These are phyloP conservation scores for Osmerus mordax DNA, from an alignment of 2,113 vertebrate species.

Conservation along the genomic window DNA sequence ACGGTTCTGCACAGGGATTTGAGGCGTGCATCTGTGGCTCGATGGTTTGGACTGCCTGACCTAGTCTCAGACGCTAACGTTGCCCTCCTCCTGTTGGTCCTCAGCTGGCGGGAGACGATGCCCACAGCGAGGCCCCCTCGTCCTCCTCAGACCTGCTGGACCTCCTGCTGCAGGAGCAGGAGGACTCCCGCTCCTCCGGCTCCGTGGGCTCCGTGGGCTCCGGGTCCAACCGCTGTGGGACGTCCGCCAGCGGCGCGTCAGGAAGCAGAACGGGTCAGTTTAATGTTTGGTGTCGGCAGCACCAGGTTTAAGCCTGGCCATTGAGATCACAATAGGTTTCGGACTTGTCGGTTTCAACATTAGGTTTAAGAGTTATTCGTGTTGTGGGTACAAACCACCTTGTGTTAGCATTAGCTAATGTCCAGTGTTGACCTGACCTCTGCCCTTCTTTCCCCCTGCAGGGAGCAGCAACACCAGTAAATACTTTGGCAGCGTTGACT, in stretches of 20 bases:
- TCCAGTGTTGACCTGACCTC: neutral
- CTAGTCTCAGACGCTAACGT: no score
- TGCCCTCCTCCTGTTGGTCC: neutral
- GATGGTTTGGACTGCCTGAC: no score
- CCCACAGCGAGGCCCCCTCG: constrained; percentile 80
- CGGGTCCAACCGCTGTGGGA: constrained; percentile 76
- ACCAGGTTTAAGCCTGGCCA: no score
- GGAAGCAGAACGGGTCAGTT: constrained; percentile 47
- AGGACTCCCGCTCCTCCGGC: constrained; percentile 80
- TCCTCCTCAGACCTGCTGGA: constrained; percentile 84
- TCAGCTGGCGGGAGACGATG: constrained; percentile 40
- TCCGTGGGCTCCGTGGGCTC: constrained; percentile 88
- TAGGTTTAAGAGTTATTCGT: no score
- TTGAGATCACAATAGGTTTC: no score
- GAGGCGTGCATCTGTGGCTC: neutral
- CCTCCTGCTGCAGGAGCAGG: constrained; percentile 81
- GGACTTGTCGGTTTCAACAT: no score
- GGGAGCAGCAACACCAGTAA: constrained; percentile 88
- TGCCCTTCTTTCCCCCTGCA: constrained; percentile 31
- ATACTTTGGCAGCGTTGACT: constrained; percentile 91
- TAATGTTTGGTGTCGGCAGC: no score
- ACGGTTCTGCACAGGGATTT: no score
- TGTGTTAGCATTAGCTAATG: no score
- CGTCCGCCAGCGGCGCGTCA: constrained; percentile 66
- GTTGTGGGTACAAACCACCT: no score